Percentiles rank a stretch among this genome's conserved stretches.
phyloP scores from a whole-genome alignment of 2,113 vertebrate genomes.

The Salvelinus alpinus region DNA sequence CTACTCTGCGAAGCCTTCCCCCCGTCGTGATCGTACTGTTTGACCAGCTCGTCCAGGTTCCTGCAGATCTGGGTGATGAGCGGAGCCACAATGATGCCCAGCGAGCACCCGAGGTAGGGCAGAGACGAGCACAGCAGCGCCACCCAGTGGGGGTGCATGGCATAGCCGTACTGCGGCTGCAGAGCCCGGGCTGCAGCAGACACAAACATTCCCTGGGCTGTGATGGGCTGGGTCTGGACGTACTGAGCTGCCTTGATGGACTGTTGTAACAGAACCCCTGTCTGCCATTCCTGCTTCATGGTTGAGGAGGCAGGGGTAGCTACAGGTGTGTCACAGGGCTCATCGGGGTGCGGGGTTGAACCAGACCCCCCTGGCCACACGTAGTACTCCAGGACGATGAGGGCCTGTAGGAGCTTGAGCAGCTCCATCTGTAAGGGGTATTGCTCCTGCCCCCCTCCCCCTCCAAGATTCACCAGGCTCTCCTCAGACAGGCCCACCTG shows the following conservation, averaged over 20 bases:
- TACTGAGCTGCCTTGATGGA: conserved; percentile 89
- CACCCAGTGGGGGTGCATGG: conserved; percentile 95
- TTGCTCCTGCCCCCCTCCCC: conserved; percentile 85
- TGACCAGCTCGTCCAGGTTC: conserved; percentile 92
- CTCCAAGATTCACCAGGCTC: conserved; percentile 83
- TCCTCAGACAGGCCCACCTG: conserved; percentile 81
- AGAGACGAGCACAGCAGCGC: conserved; percentile 83
- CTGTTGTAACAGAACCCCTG: conserved; percentile 87
- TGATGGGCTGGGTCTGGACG: conserved; percentile 87
- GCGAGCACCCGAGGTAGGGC: conserved; percentile 89
- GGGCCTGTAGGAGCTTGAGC: conserved; percentile 88
- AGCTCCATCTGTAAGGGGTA: conserved; percentile 92
- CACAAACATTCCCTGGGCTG: conserved; percentile 92
- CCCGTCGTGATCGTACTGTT: conserved; percentile 85
- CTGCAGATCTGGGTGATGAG: conserved; percentile 91
- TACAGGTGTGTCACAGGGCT: conserved; percentile 61
- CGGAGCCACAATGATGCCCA: conserved; percentile 89
- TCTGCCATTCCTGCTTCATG: conserved; percentile 90
- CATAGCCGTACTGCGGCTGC: conserved; percentile 87
- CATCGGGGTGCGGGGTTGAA: conserved; percentile 51
- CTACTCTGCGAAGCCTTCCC: conserved; percentile 76
- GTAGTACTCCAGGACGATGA: conserved; percentile 89
- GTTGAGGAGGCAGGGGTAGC: conserved; percentile 66
- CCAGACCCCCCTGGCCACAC: conserved; percentile 67
- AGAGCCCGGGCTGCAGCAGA: conserved; percentile 86